Evolutionary conservation across 1,140 invertebrate genomes (phyloP).

Genomic region (Stegodyphus mimosarum): DNA sequence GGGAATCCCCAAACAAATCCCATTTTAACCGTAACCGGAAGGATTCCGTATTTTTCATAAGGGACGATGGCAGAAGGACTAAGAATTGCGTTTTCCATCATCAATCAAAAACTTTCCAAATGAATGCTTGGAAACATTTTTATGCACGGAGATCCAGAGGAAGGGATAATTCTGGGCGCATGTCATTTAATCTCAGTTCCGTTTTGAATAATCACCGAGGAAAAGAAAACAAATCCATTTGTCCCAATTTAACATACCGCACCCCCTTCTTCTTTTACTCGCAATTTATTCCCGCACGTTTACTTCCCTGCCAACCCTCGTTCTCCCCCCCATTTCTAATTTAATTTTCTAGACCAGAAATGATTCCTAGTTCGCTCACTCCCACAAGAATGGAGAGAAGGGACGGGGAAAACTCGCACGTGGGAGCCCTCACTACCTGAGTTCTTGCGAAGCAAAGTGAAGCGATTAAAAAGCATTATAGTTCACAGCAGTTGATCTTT

Average conservation of each 20-base stretch:
- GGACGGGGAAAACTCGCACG: background rate
- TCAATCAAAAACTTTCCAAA: background rate
- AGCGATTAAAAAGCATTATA: background rate
- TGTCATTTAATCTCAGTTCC: slow-evolving; percentile 41
- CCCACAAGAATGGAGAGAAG: background rate
- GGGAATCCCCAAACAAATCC: background rate
- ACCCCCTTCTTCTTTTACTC: background rate
- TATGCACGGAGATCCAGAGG: background rate
- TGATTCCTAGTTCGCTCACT: background rate
- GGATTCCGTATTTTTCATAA: background rate
- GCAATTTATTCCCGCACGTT: slow-evolving; percentile 37
- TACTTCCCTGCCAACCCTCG: background rate
- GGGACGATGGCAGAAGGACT: background rate
- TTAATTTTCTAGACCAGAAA: slow-evolving; percentile 17
- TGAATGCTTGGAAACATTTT: background rate
- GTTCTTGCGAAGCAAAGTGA: background rate
- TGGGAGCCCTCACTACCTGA: background rate
- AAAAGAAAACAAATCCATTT: slow-evolving; percentile 50
- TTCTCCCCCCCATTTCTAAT: slow-evolving; percentile 2
- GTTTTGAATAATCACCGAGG: slow-evolving; percentile 55
- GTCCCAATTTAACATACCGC: slow-evolving; percentile 7
- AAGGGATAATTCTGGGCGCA: background rate
- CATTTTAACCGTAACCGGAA: background rate
- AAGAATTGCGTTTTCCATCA: background rate
- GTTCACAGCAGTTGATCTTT: too few relatives aligned